phyloP scores from a whole-genome alignment of 2,888 invertebrate species.

The Lepetodrilus schrolli region DNA sequence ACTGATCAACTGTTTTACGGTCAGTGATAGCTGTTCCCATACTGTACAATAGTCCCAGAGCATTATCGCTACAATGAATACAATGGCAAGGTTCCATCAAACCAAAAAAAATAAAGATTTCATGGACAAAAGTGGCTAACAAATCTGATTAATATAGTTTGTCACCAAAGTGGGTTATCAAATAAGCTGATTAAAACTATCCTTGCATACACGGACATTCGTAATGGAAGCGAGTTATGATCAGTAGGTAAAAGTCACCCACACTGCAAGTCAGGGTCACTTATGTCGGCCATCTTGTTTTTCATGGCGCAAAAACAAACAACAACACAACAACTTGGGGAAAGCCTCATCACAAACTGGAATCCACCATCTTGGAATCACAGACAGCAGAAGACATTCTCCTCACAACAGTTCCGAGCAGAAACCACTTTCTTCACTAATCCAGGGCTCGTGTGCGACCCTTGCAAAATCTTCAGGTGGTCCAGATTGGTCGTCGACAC shows the following conservation, averaged over 20 bases:
- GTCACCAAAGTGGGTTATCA: neutral
- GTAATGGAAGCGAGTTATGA: neutral
- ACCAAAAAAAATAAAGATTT: neutral
- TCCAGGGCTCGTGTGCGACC: neutral
- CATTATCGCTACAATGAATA: neutral
- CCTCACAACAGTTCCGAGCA: constrained; percentile 10
- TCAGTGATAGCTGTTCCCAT: no score
- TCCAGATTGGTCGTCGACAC: neutral
- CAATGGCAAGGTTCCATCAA: neutral
- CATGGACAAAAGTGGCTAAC: neutral
- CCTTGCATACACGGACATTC: neutral
- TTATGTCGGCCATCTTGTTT: neutral
- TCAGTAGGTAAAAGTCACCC: constrained; percentile 1
- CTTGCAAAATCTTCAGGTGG: neutral
- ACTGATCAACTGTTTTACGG: no score
- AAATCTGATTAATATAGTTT: neutral
- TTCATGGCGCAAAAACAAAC: constrained; percentile 12
- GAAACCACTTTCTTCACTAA: constrained; percentile 25
- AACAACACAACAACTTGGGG: no score
- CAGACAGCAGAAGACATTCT: constrained; percentile 18
- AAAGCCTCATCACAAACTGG: neutral
- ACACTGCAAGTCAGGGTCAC: no score
- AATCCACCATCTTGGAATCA: constrained; percentile 6
- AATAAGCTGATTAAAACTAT: neutral
- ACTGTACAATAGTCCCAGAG: neutral